Percentiles rank a stretch among this genome's conserved stretches.
These are phyloP conservation scores for Podocnemis expansa DNA, from an alignment of 2,113 vertebrate genomes.

Conservation along the genomic window DNA sequence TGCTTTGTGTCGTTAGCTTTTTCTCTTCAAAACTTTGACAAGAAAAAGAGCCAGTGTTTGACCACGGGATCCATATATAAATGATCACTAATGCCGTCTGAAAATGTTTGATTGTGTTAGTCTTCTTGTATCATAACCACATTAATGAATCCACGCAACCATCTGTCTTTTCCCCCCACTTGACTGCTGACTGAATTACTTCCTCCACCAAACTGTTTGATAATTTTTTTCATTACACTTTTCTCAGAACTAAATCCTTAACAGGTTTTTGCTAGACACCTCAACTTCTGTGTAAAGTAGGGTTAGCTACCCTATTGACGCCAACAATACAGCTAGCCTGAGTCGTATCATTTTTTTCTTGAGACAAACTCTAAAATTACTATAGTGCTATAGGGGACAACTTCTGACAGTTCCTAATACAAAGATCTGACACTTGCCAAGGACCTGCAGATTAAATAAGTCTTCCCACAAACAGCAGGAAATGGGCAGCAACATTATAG, in stretches of 20 bases:
- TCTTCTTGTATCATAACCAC: background rate
- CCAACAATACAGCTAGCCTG: background rate
- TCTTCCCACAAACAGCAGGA: background rate
- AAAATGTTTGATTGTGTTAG: constrained; percentile 9
- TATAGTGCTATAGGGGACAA: background rate
- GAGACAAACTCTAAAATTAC: background rate
- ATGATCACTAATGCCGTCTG: background rate
- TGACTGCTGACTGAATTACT: background rate
- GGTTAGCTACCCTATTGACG: background rate
- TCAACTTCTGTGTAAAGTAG: background rate
- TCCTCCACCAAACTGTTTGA: background rate
- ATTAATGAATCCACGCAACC: background rate
- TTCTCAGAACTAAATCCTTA: background rate
- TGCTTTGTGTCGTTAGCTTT: background rate
- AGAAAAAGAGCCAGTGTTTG: background rate
- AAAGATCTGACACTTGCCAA: background rate
- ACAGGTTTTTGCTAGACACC: background rate
- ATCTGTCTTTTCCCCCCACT: background rate
- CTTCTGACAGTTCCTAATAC: background rate
- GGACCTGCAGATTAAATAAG: background rate
- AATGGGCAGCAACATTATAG: background rate
- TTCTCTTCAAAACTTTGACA: background rate
- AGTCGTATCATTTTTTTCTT: background rate
- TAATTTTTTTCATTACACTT: background rate
- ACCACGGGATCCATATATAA: no score